A percentile compares a stretch with the other conserved stretches of the same genome.
phyloP scores from a whole-genome alignment of 2,797 vertebrate genomes.

The Crax fasciolata region DNA sequence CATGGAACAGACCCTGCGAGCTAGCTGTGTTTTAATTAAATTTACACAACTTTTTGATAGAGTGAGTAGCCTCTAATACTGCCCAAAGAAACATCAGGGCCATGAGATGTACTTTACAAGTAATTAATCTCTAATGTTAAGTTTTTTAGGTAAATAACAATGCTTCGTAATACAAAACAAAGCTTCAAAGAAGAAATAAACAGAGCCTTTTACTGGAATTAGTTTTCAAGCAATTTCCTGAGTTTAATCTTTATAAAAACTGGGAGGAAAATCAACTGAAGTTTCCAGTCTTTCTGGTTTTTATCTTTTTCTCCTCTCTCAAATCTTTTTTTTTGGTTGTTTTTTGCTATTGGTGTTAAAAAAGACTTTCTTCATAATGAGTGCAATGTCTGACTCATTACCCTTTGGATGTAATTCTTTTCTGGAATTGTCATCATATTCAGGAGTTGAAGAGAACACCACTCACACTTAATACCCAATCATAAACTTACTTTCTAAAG shows the following conservation, averaged over 20 bases:
- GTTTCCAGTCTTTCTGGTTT: conserved; percentile 50
- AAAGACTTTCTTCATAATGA: background rate
- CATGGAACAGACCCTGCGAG: conserved; percentile 36
- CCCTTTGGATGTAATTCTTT: conserved; percentile 40
- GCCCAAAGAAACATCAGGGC: conserved; percentile 29
- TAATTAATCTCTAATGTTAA: conserved; percentile 59
- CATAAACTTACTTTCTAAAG: conserved; percentile 23
- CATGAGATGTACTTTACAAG: conserved; percentile 44
- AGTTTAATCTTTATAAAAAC: conserved; percentile 59
- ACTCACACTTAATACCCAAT: background rate
- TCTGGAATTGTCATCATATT: conserved; percentile 9
- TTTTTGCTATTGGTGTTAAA: background rate
- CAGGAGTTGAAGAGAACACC: background rate
- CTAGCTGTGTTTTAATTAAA: conserved; percentile 68
- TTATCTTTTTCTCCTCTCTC: conserved; percentile 16
- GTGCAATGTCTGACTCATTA: conserved; percentile 22
- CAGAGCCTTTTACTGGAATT: conserved; percentile 52
- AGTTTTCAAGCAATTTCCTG: conserved; percentile 71
- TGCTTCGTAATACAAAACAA: conserved; percentile 50
- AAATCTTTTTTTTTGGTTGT: background rate
- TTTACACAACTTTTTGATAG: conserved; percentile 17
- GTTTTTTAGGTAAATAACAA: conserved; percentile 59
- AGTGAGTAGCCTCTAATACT: background rate
- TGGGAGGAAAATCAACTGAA: conserved; percentile 34
- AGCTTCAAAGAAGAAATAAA: conserved; percentile 40